phyloP scores from a whole-genome alignment of 2,888 invertebrate species.

The Imbricaverruca yamaguchii region DNA sequence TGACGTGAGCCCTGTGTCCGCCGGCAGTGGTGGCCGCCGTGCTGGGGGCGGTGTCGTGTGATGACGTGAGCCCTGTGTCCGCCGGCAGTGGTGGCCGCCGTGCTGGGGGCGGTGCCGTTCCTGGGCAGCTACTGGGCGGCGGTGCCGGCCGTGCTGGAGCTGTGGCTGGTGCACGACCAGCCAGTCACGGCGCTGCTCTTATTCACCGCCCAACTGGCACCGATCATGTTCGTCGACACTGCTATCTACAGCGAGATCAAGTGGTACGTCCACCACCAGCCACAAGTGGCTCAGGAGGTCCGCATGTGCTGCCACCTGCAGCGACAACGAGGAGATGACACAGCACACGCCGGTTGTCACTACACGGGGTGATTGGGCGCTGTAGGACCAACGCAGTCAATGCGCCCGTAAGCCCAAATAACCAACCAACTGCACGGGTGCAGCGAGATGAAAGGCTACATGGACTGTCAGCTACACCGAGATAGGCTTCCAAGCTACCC shows the following conservation, averaged over 20 bases:
- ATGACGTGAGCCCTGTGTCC: neutral
- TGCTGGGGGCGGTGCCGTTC: conserved; percentile 83
- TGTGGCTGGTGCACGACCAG: conserved; percentile 86
- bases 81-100: conserved; percentile 70
- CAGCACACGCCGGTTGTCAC: neutral
- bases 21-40: too few relatives aligned
- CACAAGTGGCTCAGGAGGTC: neutral
- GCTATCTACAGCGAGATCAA: conserved; percentile 96
- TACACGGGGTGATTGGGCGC: too few relatives aligned
- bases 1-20: too few relatives aligned
- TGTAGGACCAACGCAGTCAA: too few relatives aligned
- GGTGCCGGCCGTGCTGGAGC: conserved; percentile 84
- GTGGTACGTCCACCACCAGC: conserved; percentile 55
- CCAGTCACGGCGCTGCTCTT: conserved; percentile 72
- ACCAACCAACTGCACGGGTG: neutral
- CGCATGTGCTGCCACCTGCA: neutral
- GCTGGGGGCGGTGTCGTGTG: too few relatives aligned
- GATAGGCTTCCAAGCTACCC: neutral
- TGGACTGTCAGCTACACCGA: neutral
- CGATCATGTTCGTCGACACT: conserved; percentile 85
- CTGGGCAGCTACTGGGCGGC: conserved; percentile 93
- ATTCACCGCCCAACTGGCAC: conserved; percentile 75
- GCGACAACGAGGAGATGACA: neutral
- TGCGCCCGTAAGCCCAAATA: too few relatives aligned
- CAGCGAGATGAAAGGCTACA: neutral